Conservation (phyloP, 92 coral and sea anemone species). For the Scolanthus callimorphus region DNA sequence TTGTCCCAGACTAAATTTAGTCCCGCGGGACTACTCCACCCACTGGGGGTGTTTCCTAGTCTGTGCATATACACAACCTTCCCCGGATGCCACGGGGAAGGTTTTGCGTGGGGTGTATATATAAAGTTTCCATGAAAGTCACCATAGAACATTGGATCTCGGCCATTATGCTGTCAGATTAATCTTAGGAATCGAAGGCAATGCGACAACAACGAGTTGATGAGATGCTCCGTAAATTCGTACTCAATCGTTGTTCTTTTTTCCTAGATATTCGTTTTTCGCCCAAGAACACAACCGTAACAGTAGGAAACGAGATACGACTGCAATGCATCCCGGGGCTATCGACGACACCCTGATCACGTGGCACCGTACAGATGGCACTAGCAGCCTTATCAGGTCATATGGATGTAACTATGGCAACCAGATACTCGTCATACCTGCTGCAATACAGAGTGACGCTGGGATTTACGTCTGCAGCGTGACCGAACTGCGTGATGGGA, state of each 20-base stretch:
- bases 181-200: too few relatives aligned
- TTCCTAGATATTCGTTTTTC: neutral
- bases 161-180: too few relatives aligned
- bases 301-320: neutral
- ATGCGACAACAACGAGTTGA: too few relatives aligned
- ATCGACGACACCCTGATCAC: neutral
- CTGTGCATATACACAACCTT: too few relatives aligned
- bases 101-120: too few relatives aligned
- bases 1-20: too few relatives aligned
- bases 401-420: neutral
- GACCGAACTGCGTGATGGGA: neutral
- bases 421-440: neutral
- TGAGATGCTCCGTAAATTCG: neutral
- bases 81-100: too few relatives aligned
- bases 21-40: too few relatives aligned
- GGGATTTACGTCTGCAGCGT: neutral
- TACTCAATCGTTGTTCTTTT: neutral
- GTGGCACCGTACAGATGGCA: neutral
- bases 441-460: neutral
- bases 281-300: constrained; percentile 1
- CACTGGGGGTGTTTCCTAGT: too few relatives aligned
- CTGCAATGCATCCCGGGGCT: neutral
- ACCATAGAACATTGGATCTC: too few relatives aligned
- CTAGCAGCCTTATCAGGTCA: neutral
- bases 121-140: too few relatives aligned